Percentiles rank a stretch among this genome's conserved stretches.
phyloP scores from a whole-genome alignment of 2,113 vertebrate genomes.

The Phylloscopus whistleri region DNA sequence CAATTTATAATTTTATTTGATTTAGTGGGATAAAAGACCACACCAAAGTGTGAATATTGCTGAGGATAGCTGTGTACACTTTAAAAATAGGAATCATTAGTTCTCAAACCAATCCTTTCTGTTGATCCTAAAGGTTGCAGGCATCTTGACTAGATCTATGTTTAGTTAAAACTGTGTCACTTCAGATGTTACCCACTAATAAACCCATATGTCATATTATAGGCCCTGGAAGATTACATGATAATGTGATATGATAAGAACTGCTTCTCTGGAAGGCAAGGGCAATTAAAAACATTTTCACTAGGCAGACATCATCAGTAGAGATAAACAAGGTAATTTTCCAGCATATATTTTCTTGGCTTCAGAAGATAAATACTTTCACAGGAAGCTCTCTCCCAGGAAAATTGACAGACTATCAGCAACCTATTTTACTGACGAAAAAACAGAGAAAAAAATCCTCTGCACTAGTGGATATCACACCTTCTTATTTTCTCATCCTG shows the following conservation, averaged over 20 bases:
- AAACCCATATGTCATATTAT: background rate
- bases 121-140: slow-evolving; percentile 14
- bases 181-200: slow-evolving; percentile 16
- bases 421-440: background rate
- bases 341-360: background rate
- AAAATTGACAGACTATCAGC: background rate
- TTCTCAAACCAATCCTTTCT: background rate
- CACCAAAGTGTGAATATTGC: background rate
- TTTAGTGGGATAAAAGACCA: background rate
- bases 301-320: slow-evolving; percentile 22
- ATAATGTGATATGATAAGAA: slow-evolving; percentile 42
- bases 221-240: slow-evolving; percentile 13
- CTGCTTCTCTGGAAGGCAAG: slow-evolving; percentile 28
- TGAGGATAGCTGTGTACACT: background rate
- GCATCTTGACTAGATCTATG: background rate
- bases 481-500: background rate
- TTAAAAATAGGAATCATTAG: background rate
- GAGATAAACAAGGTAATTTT: slow-evolving; percentile 41
- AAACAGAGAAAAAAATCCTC: background rate
- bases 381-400: background rate
- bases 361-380: background rate
- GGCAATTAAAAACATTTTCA: slow-evolving; percentile 50
- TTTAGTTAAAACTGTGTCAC: slow-evolving; percentile 14
- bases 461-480: background rate
- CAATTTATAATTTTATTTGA: background rate